phyloP scores from a whole-genome alignment of 2,888 invertebrate genomes.

The Brachycybe producta region DNA sequence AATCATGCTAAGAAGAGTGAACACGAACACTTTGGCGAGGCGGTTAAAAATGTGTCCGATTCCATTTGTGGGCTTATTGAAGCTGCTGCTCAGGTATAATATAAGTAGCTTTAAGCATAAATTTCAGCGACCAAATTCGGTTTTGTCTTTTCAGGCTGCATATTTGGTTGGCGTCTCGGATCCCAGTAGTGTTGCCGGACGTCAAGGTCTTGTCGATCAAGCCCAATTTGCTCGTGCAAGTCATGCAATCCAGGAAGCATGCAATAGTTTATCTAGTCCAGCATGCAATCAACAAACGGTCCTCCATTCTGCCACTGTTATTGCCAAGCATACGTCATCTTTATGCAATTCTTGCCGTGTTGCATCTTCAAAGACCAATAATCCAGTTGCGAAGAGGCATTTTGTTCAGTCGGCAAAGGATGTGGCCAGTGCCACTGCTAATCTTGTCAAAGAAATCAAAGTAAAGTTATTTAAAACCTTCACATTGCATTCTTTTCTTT shows the following conservation, averaged over 20 bases:
- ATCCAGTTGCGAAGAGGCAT: slow-evolving; percentile 85
- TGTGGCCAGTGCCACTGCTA: slow-evolving; percentile 89
- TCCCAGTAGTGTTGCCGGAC: slow-evolving; percentile 72
- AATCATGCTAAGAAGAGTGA: slow-evolving; percentile 77
- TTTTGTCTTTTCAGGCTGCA: slow-evolving; percentile 46
- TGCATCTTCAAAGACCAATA: slow-evolving; percentile 78
- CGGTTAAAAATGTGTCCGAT: slow-evolving; percentile 67
- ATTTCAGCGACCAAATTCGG: too few relatives aligned
- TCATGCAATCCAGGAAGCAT: slow-evolving; percentile 79
- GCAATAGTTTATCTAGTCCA: slow-evolving; percentile 57
- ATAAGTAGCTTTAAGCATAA: slow-evolving; percentile 2
- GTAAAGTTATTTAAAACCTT: slow-evolving; percentile 16
- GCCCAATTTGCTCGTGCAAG: slow-evolving; percentile 75
- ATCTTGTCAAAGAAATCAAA: slow-evolving; percentile 82
- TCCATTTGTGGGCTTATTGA: slow-evolving; percentile 87
- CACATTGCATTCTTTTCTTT: neutral
- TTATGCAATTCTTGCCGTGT: slow-evolving; percentile 89
- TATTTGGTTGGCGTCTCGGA: slow-evolving; percentile 91
- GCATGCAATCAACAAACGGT: slow-evolving; percentile 60
- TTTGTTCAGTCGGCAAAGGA: slow-evolving; percentile 97
- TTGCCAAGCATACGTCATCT: slow-evolving; percentile 91
- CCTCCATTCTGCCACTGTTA: slow-evolving; percentile 77
- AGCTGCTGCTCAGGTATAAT: slow-evolving; percentile 61
- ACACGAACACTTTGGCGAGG: slow-evolving; percentile 67
- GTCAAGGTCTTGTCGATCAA: slow-evolving; percentile 77